Conservation (phyloP, 1,140 invertebrate species). For the Lutraria rhynchaena region DNA sequence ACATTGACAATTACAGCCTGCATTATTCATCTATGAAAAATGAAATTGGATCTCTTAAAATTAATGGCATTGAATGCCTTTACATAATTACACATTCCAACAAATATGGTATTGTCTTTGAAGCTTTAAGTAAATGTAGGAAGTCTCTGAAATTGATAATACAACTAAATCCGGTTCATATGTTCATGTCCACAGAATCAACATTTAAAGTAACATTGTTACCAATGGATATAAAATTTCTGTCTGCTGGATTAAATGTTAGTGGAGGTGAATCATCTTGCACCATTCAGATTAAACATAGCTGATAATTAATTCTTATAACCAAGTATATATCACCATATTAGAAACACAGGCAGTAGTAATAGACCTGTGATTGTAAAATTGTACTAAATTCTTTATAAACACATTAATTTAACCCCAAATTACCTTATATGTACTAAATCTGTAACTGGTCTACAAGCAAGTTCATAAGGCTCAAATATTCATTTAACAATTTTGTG, state of each 20-base stretch:
- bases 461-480: no score
- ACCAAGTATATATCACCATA: no score
- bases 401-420: no score
- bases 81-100: constrained; percentile 53
- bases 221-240: constrained; percentile 50
- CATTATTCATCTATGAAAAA: neutral
- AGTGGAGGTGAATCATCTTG: neutral
- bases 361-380: no score
- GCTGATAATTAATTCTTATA: no score
- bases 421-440: no score
- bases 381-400: no score
- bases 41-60: neutral
- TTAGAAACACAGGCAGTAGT: no score
- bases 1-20: neutral
- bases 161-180: constrained; percentile 32
- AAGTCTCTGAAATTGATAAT: constrained; percentile 29
- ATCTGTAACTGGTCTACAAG: no score
- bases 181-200: constrained; percentile 36
- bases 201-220: constrained; percentile 21
- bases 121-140: constrained; percentile 61
- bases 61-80: constrained; percentile 57
- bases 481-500: no score
- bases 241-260: constrained; percentile 43
- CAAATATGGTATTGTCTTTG: constrained; percentile 57
- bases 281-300: no score